Conservation (phyloP, 2,797 vertebrate genomes). For the Australoheros facetus region DNA sequence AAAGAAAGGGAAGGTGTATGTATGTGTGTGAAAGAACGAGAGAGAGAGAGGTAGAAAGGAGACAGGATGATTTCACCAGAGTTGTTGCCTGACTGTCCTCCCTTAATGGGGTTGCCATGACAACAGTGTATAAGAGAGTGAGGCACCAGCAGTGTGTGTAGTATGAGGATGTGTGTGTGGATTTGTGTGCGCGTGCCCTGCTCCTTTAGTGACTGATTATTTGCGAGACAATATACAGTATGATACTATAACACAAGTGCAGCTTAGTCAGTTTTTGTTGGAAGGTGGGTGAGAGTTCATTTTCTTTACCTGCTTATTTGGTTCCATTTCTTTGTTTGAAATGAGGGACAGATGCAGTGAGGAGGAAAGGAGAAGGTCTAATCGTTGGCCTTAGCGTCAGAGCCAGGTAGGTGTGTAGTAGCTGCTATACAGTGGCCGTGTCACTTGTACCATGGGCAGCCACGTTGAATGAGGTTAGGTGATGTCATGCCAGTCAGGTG, state of each 20-base stretch:
- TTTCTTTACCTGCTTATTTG: conserved; percentile 35
- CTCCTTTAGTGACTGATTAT: conserved; percentile 66
- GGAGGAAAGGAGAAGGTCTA: conserved; percentile 21
- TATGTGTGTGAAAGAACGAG: conserved; percentile 44
- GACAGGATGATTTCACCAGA: conserved; percentile 78
- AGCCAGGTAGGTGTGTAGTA: conserved; percentile 41
- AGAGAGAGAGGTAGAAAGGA: conserved; percentile 57
- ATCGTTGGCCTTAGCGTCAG: conserved; percentile 40
- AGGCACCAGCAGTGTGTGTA: conserved; percentile 70
- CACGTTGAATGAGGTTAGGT: conserved; percentile 69
- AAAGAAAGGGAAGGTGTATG: conserved; percentile 61
- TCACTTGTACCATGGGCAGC: conserved; percentile 49
- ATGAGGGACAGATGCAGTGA: background rate
- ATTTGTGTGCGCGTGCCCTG: conserved; percentile 39
- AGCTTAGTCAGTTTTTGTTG: conserved; percentile 35
- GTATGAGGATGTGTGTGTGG: conserved; percentile 50
- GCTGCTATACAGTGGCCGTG: conserved; percentile 25
- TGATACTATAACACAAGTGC: conserved; percentile 42
- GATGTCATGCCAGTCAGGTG: conserved; percentile 76
- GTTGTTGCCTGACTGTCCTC: conserved; percentile 81
- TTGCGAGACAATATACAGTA: conserved; percentile 49
- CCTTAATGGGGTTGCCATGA: conserved; percentile 86
- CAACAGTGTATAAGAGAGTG: conserved; percentile 81
- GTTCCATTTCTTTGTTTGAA: conserved; percentile 41
- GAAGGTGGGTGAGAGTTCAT: conserved; percentile 31